Evolutionary conservation across 2,797 vertebrate species (phyloP), one percentile per base, ranked within the genome.

Genomic region (Alauda arvensis): DNA sequence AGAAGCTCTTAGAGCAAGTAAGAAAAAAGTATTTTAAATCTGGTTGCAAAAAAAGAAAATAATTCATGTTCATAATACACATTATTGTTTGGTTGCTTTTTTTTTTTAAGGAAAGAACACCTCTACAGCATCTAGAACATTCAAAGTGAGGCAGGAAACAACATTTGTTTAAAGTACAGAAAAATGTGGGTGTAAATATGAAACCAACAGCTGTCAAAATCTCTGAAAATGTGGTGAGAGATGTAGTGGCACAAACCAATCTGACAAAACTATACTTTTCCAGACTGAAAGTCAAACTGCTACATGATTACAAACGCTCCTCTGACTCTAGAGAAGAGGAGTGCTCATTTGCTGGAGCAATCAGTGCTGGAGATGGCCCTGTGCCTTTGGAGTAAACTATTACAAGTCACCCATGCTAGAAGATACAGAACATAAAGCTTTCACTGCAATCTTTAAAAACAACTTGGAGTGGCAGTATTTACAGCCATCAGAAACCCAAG

Each of bases 401-500:
- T 96, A 70, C 31, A 49, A 94, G 70, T 90, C 87, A 92, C 40
- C 45, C 59, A 20, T n/a, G 76, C 65, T 87, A 74, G 37, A 46
- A 77, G 61, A 89, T 66, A 86, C 34, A 94, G 94, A 79, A 76
- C 71, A 85, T 87, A 95, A 96, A 95, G 12, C 45, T 95, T 89
- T 93, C 90, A 83, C 67, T 89, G 81, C 53, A 60, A 28, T 81
- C 68, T 91, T 88, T 87, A 93, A 77, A 90, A 83, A 76, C 18
- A 82, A 56, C 51, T 66, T 91, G 57, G 74, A 90, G 63, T 53
- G 56, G 49, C 53, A 66, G 49, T 77, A 57, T 76, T 48, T 86
- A 77, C 69, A 88, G 72, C 40, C 46, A 81, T 76, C 24, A 89
- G 88, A 77, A 77, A 31, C 42, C 77, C 34, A 53, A 66, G 77